Evolutionary conservation across 2,797 vertebrate species (phyloP).

Genomic region (Typhlichthys subterraneus): DNA sequence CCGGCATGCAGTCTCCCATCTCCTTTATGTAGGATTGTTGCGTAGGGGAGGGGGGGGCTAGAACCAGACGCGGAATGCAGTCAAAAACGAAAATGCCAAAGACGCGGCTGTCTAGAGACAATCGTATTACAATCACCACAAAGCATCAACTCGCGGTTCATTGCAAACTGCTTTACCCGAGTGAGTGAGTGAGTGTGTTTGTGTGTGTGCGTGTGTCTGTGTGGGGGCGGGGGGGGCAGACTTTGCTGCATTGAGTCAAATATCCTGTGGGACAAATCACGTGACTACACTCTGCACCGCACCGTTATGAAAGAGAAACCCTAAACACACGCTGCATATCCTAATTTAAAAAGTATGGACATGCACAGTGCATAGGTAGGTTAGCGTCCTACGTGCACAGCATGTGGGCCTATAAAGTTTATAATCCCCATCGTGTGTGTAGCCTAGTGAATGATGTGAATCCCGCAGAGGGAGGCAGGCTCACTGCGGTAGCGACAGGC

Average conservation of each 20-base stretch:
- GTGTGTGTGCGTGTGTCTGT: background rate
- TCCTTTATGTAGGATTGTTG: background rate
- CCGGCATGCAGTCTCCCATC: background rate
- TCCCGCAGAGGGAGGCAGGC: too few relatives aligned
- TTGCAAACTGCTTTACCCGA: constrained; percentile 50
- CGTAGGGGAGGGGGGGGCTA: too few relatives aligned
- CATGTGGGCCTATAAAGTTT: too few relatives aligned
- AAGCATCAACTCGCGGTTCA: too few relatives aligned
- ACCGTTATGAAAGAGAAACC: constrained; percentile 35
- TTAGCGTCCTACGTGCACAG: too few relatives aligned
- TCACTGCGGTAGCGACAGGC: constrained; percentile 33
- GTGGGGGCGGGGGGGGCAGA: constrained; percentile 34
- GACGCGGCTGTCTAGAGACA: too few relatives aligned
- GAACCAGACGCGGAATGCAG: too few relatives aligned
- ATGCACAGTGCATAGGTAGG: too few relatives aligned
- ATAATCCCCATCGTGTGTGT: too few relatives aligned
- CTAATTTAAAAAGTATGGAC: background rate
- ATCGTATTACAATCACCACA: too few relatives aligned
- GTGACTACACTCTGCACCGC: constrained; percentile 72
- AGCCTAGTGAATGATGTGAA: too few relatives aligned
- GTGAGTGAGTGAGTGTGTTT: constrained; percentile 40
- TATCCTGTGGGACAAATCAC: constrained; percentile 65
- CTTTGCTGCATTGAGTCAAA: constrained; percentile 80
- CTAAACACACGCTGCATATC: background rate
- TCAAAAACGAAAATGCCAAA: too few relatives aligned